phyloP scores from a whole-genome alignment of 1,140 invertebrate genomes.

The Tetragonula clypearis region DNA sequence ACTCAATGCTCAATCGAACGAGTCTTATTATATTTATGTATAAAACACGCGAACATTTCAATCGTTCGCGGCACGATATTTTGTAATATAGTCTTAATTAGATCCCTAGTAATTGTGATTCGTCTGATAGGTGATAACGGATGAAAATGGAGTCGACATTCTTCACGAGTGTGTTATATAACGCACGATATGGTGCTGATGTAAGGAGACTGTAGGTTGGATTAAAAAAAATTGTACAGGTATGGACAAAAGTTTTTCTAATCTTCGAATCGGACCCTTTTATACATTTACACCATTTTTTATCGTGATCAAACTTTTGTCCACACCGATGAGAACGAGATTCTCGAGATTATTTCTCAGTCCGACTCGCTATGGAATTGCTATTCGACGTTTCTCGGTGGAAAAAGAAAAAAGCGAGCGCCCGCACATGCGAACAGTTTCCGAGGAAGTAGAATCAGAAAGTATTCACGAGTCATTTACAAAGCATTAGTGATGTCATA shows the following conservation, averaged over 20 bases:
- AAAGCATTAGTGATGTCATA: conserved; percentile 38
- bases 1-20: conserved; percentile 12
- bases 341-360: conserved; percentile 12
- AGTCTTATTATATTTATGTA: conserved; percentile 4
- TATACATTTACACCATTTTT: conserved; percentile 77
- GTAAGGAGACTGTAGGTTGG: conserved; percentile 29
- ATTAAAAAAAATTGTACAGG: conserved; percentile 20
- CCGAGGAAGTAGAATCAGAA: conserved; percentile 4
- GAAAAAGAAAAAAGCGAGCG: conserved; percentile 6
- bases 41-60: background rate
- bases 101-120: conserved; percentile 36
- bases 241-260: conserved; percentile 65
- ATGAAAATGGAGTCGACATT: conserved; percentile 5
- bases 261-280: conserved; percentile 64
- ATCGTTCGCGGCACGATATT: background rate
- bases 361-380: conserved; percentile 42
- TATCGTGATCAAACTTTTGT: conserved; percentile 67
- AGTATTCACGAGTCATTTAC: conserved; percentile 41
- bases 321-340: conserved; percentile 39
- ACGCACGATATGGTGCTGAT: conserved; percentile 36
- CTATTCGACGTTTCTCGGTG: conserved; percentile 23
- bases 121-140: conserved; percentile 5
- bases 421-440: conserved; percentile 3
- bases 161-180: conserved; percentile 29
- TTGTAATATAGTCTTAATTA: conserved; percentile 49